Base-by-base conservation (phyloP, 2,888 invertebrate genomes). In the Zaprionus obscuricornis region DNA sequence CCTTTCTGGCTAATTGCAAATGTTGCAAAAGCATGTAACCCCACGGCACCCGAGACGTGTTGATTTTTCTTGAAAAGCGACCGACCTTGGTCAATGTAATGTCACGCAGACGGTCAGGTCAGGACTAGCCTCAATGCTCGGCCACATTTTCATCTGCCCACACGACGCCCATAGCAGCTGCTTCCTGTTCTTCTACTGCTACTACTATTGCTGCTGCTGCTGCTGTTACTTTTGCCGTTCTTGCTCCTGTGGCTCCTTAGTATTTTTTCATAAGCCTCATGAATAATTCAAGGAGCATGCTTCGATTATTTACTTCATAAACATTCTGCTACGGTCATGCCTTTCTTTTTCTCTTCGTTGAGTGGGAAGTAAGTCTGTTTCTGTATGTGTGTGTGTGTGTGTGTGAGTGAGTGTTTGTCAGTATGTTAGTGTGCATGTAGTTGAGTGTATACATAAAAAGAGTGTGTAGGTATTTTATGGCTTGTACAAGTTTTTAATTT, bases 231-330 rank as follows among this genome's bases (percentile, higher is more conserved):
- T n/a, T n/a, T n/a, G n/a, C 18, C 26, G 33, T 29, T 50, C 14
- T 20, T 51, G 45, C 43, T 46, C 16, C 26, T 46, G 17, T 24
- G 33, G 34, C 58, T 49, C 18, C 8, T 36, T 24, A 47, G 55
- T 52, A 51, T 67, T 57, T 72, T 62, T 84, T 86, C 74, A 86
- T 87, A 81, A 76, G 56, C 42, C 74, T 83, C 74, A 87, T 87
- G 85, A 88, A 87, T 88, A 74, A 87, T 88, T 87, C 85, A 87
- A 74, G 47, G 56, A 58, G 67, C 77, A 78, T 66, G 79, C 79
- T 83, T 87, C 86, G 88, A 87, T 86, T 86, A 87, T 87, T 85
- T 87, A 76, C 76, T 83, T 69, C 70, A 85, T 88, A 87, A 84
- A 73, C 74, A 81, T 75, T 66, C 59, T 58, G 51, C 45, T 34